These are phyloP conservation scores for Parelbella ahira DNA, from an alignment of 2,888 invertebrate genomes.

Conservation along the genomic window DNA sequence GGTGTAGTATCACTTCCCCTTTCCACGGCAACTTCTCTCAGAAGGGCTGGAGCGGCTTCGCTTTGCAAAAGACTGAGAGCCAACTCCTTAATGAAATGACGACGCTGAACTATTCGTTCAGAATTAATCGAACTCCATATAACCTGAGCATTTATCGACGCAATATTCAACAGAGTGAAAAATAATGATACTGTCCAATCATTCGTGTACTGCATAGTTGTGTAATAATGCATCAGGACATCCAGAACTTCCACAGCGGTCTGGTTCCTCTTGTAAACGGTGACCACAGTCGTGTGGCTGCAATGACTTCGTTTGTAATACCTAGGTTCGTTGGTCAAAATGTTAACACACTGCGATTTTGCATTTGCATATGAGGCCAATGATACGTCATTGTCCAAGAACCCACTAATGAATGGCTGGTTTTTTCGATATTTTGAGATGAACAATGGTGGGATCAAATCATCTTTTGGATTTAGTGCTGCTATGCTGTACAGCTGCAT, in stretches of 20 bases:
- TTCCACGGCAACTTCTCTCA: slow-evolving; percentile 27
- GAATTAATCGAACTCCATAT: slow-evolving; percentile 55
- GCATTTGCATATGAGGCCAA: slow-evolving; percentile 57
- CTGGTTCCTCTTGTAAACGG: slow-evolving; percentile 60
- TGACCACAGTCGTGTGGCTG: slow-evolving; percentile 48
- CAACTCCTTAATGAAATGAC: slow-evolving; percentile 58
- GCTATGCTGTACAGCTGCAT: slow-evolving; percentile 54
- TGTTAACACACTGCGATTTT: slow-evolving; percentile 51
- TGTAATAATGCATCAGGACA: slow-evolving; percentile 69
- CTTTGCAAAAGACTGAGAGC: slow-evolving; percentile 52
- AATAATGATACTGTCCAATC: slow-evolving; percentile 67
- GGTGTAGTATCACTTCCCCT: slow-evolving; percentile 35
- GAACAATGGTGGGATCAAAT: slow-evolving; percentile 61
- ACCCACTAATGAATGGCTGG: slow-evolving; percentile 54
- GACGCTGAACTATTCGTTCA: slow-evolving; percentile 43
- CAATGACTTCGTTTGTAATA: slow-evolving; percentile 54
- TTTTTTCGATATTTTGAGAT: slow-evolving; percentile 50
- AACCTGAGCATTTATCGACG: slow-evolving; percentile 67
- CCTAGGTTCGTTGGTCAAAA: slow-evolving; percentile 59
- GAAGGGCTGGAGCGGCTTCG: slow-evolving; percentile 33
- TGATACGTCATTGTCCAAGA: slow-evolving; percentile 50
- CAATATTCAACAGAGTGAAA: slow-evolving; percentile 65
- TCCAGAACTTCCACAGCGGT: slow-evolving; percentile 62
- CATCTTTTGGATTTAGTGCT: slow-evolving; percentile 51
- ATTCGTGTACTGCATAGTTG: slow-evolving; percentile 66